Evolutionary conservation across 2,797 vertebrate species (phyloP).

Genomic region (Trachurus trachurus): DNA sequence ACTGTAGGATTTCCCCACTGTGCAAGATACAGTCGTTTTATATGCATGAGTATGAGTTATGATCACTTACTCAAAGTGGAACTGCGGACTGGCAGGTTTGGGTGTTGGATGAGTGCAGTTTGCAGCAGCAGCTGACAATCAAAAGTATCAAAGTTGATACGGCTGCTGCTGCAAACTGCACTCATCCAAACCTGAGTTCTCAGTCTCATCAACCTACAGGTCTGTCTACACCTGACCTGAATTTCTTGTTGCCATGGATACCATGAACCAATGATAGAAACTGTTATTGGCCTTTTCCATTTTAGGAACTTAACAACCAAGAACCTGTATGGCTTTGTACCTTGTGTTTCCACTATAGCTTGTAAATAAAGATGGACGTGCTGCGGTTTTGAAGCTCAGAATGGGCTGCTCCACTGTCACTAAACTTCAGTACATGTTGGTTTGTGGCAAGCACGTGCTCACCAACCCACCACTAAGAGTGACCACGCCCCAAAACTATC

Average conservation of each 20-base stretch:
- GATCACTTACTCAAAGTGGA: neutral
- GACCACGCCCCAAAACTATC: too few relatives aligned
- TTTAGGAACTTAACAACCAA: neutral
- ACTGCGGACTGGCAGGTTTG: neutral
- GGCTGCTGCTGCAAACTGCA: too few relatives aligned
- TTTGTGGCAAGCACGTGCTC: too few relatives aligned
- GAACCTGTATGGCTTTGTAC: neutral
- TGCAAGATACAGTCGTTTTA: neutral
- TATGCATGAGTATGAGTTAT: neutral
- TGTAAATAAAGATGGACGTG: too few relatives aligned
- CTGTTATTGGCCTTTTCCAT: neutral
- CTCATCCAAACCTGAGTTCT: too few relatives aligned
- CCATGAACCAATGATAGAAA: neutral
- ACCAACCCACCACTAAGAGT: too few relatives aligned
- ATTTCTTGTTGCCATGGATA: neutral
- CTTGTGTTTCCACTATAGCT: too few relatives aligned
- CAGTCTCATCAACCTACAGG: neutral
- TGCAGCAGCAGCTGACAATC: neutral
- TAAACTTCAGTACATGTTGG: too few relatives aligned
- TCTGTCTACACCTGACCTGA: neutral
- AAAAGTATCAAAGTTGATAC: too few relatives aligned
- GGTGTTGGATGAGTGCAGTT: conserved; percentile 8
- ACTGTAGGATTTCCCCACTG: neutral
- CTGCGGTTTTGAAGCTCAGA: too few relatives aligned
- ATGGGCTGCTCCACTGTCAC: too few relatives aligned